phyloP scores from a whole-genome alignment of 1,140 invertebrate genomes.

The Drosophila littoralis region DNA sequence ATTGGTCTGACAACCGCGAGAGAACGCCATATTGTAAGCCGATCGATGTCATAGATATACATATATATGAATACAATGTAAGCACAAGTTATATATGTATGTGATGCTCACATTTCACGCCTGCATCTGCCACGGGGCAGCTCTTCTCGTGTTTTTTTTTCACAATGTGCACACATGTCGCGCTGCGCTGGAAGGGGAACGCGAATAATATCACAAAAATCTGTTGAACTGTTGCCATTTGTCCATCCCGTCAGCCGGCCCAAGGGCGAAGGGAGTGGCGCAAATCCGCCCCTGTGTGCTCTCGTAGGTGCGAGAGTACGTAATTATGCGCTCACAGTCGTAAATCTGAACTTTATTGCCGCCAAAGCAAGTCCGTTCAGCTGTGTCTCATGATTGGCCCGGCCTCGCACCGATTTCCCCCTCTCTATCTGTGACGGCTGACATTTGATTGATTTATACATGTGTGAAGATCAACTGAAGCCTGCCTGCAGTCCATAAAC shows the following conservation, averaged over 20 bases:
- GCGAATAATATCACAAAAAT: slow-evolving; percentile 18
- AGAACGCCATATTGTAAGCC: slow-evolving; percentile 49
- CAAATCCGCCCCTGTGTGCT: slow-evolving; percentile 24
- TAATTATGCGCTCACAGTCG: slow-evolving; percentile 76
- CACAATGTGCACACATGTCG: neutral
- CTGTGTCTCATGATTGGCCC: slow-evolving; percentile 45
- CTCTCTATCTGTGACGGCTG: slow-evolving; percentile 12
- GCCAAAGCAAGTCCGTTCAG: slow-evolving; percentile 28
- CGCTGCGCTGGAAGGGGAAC: neutral
- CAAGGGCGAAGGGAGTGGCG: neutral
- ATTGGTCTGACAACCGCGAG: slow-evolving; percentile 1
- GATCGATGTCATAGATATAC: slow-evolving; percentile 9
- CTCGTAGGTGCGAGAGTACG: slow-evolving; percentile 55
- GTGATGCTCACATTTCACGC: slow-evolving; percentile 53
- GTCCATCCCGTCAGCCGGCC: neutral
- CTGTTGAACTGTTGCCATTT: neutral
- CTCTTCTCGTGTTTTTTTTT: slow-evolving; percentile 20
- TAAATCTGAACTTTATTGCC: slow-evolving; percentile 77
- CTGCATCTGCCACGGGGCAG: slow-evolving; percentile 69
- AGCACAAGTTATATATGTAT: slow-evolving; percentile 12
- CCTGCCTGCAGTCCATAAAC: slow-evolving; percentile 44
- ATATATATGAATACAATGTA: slow-evolving; percentile 7
- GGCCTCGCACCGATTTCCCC: neutral
- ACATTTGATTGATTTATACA: slow-evolving; percentile 71
- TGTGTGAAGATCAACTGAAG: slow-evolving; percentile 60